phyloP scores from a whole-genome alignment of 2,113 vertebrate species.

The Poeciliopsis prolifica region DNA sequence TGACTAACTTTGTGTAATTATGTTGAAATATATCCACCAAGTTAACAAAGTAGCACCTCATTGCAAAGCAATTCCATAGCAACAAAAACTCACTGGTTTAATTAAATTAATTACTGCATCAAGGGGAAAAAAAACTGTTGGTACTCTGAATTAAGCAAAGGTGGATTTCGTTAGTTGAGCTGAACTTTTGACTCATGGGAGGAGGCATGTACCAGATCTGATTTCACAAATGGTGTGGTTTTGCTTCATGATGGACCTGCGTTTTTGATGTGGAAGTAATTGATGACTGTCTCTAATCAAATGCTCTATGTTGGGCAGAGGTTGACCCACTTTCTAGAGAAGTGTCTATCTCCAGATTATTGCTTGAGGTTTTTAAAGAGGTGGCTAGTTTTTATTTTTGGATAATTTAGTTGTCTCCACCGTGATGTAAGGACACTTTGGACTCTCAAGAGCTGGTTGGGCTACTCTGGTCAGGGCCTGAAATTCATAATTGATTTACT shows the following conservation, averaged over 20 bases:
- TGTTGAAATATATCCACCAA: too few relatives aligned
- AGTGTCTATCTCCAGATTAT: conserved; percentile 80
- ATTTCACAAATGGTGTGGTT: background rate
- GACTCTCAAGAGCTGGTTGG: background rate
- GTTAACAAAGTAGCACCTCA: too few relatives aligned
- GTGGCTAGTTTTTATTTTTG: conserved; percentile 30
- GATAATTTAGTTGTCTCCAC: conserved; percentile 21
- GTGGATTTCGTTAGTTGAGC: background rate
- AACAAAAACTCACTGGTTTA: background rate
- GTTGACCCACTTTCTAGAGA: conserved; percentile 92
- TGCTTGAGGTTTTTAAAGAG: conserved; percentile 38
- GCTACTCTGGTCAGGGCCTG: background rate
- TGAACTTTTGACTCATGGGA: background rate
- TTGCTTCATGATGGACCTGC: background rate
- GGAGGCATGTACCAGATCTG: background rate
- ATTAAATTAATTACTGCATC: background rate
- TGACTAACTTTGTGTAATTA: too few relatives aligned
- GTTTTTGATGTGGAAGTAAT: conserved; percentile 64
- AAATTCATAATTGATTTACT: background rate
- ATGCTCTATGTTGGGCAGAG: conserved; percentile 90
- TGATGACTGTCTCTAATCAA: conserved; percentile 80
- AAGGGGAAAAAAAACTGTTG: background rate
- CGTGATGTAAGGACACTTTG: conserved; percentile 10
- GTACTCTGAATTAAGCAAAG: background rate
- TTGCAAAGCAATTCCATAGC: background rate